A percentile compares a stretch with the other conserved stretches of the same genome.
Evolutionary conservation across 2,113 vertebrate species (phyloP).

Genomic region (Myrmecobius fasciatus): DNA sequence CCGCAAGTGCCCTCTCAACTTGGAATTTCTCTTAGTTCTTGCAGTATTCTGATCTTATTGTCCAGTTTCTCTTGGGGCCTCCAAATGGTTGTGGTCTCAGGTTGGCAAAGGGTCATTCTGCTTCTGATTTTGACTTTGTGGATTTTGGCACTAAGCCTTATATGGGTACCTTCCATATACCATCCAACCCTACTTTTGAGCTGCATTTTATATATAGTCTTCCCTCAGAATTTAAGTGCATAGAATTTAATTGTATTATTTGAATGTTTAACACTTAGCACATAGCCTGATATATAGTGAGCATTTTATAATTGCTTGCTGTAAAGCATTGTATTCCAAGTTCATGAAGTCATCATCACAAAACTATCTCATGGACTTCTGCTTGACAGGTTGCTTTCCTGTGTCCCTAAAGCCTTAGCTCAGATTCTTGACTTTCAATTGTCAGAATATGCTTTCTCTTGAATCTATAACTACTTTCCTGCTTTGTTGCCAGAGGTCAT

Average conservation of each 20-base stretch:
- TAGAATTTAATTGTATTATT: neutral
- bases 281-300: neutral
- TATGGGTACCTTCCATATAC: neutral
- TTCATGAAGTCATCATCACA: neutral
- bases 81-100: neutral
- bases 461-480: neutral
- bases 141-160: neutral
- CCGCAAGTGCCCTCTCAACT: neutral
- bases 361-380: neutral
- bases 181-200: neutral
- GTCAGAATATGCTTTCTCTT: neutral
- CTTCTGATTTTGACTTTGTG: neutral
- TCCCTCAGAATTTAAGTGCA: neutral
- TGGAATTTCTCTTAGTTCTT: neutral
- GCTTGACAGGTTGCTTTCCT: neutral
- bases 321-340: neutral
- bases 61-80: neutral
- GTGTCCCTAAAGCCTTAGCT: neutral
- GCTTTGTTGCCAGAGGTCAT: neutral
- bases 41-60: neutral
- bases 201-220: neutral
- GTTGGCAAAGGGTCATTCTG: neutral
- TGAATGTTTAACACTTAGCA: neutral
- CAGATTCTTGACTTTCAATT: neutral
- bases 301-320: neutral